Percentiles rank a stretch among this genome's conserved stretches.
Conservation (phyloP, 1,140 invertebrate genomes). For the Ruditapes philippinarum region DNA sequence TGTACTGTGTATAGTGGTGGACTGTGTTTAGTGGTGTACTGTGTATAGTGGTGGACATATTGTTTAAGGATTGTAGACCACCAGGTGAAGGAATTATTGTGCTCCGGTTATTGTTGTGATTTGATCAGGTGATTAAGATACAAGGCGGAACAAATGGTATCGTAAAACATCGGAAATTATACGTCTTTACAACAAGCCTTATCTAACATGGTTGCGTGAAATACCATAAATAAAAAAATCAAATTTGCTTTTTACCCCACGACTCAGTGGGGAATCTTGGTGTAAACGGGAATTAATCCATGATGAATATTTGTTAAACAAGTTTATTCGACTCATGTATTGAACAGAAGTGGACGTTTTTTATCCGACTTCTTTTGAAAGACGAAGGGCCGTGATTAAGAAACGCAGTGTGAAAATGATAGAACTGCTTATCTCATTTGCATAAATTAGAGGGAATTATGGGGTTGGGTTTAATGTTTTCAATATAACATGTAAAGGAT, state of each 20-base stretch:
- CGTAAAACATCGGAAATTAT: constrained; percentile 34
- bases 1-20: no score
- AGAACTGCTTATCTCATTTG: constrained; percentile 59
- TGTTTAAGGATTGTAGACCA: no score
- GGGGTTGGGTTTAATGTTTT: constrained; percentile 9
- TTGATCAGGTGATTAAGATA: background rate
- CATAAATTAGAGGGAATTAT: constrained; percentile 65
- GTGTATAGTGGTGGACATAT: no score
- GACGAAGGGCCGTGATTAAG: background rate
- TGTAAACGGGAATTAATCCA: constrained; percentile 27
- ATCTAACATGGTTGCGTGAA: constrained; percentile 39
- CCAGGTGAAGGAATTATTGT: no score
- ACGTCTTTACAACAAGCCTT: constrained; percentile 7
- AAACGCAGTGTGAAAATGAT: constrained; percentile 61
- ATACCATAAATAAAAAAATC: constrained; percentile 50
- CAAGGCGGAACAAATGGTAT: background rate
- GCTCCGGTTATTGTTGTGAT: background rate
- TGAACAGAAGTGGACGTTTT: constrained; percentile 27
- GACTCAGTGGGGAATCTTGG: constrained; percentile 33
- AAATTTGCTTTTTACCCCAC: constrained; percentile 44
- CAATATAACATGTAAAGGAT: background rate
- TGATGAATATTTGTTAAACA: constrained; percentile 44
- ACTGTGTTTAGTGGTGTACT: no score
- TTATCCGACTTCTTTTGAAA: constrained; percentile 28
- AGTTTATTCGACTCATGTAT: constrained; percentile 15